phyloP scores from a whole-genome alignment of 2,888 invertebrate species.

The Lamellibrachia columna region DNA sequence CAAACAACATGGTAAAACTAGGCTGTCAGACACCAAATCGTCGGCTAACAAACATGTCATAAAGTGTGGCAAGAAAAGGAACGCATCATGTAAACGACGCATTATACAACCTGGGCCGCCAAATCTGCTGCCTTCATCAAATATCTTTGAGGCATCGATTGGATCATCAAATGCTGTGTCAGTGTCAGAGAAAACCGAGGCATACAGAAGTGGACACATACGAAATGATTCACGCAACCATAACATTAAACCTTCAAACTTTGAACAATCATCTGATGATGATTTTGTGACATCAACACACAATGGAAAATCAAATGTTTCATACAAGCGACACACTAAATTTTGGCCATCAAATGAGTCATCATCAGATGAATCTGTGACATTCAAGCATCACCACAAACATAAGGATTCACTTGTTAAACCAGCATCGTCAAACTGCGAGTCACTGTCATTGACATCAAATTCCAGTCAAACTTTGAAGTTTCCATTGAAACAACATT shows the following conservation, averaged over 20 bases:
- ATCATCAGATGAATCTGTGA: neutral
- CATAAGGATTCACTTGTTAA: neutral
- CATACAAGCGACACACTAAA: neutral
- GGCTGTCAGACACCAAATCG: neutral
- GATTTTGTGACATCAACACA: neutral
- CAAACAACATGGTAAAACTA: neutral
- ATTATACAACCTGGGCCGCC: neutral
- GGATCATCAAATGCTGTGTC: neutral
- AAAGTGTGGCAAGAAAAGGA: neutral
- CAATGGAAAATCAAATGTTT: neutral
- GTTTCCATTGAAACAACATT: neutral
- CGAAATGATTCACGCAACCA: neutral
- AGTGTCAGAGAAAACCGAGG: neutral
- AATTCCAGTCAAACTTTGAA: neutral
- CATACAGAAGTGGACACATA: neutral
- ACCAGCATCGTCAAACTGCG: neutral
- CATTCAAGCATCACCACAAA: neutral
- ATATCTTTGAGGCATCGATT: neutral
- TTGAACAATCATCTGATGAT: neutral
- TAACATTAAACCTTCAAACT: neutral
- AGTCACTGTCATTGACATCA: neutral
- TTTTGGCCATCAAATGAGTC: neutral
- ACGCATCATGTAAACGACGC: neutral
- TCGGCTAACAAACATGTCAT: neutral
- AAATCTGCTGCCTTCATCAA: neutral